Base-by-base conservation (phyloP, 2,113 vertebrate species). In the Leucoraja erinaceus region DNA sequence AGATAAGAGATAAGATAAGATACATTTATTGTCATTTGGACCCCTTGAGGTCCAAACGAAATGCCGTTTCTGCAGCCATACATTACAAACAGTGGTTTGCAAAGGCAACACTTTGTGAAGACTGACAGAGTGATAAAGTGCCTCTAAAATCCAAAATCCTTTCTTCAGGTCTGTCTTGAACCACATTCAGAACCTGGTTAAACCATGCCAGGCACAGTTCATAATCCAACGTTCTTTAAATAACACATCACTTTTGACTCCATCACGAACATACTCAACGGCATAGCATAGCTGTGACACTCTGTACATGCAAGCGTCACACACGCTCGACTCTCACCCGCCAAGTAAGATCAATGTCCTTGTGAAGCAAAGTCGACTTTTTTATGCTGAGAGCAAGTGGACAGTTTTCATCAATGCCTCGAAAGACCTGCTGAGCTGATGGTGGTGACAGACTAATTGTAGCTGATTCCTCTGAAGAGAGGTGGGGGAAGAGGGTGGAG, bases 321-420 rank as follows among this genome's bases (percentile, higher is more conserved):
- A 63, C 59, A 63, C 31, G 59, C 28, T 31, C 59, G 61, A 31
- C 59, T 63, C 12, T 61, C 10, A 0, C 20, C 20, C 16, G 28
- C 59, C 59, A 63, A 88, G 59, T 20, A 88, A 88, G 63, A 88
- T 63, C 83, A 66, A 88, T 88, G 59, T 66, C 28, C 6, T 88
- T 25, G 12, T 16, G 5, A 59, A 88, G n/a, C 28, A n/a, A 31
- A 63, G 83, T 28, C 5, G 56, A 11, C 1, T 59, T 54, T 54
- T 61, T 72, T 61, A 1, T 0, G 22, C 56, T 83, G 22, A 83
- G 56, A 83, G 79, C 20, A 22, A 20, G 1, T 3, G 18, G 9
- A 3, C 79, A 56, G 3, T 83, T 83, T 59, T 20, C 20, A 2
- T 59, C 7, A 11, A 22, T 83, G 81, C 28, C 59, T 84, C 25